Evolutionary conservation across 1,140 invertebrate species (phyloP), one percentile per base, ranked within the genome.

Genomic region (Rhizoglyphus robini): DNA sequence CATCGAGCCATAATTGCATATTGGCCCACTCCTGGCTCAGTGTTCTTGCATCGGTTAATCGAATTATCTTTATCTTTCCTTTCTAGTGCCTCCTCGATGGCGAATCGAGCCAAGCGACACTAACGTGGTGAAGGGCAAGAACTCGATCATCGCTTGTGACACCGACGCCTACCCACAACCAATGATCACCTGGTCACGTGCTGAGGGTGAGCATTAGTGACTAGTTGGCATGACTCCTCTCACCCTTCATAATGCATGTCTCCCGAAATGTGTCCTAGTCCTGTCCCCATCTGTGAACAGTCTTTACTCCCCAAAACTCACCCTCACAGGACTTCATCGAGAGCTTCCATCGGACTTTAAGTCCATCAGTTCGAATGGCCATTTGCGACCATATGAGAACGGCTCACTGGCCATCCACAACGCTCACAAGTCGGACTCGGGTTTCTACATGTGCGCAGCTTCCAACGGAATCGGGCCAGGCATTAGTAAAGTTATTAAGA

Each of bases 401-500:
- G 81, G 81, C 0, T 78, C 79, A 1, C 71, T 82, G 30, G 70
- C 74, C 25, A 78, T 83, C 32, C 71, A 72, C 15, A 69, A 74
- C 8, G 75, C 77, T 1, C 71, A 69, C 54, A 70, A 77, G 71
- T 68, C 49, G 58, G 78, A 83, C 71, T 75, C 79, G 65, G 81
- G 81, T 0, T 75, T 75, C 65, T 83, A 82, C 71, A 79, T 96
- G 25, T 97, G 94, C 75, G 90, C 96, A 79, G 90, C 92, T 47
- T 88, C 89, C 30, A 98, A 98, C 77, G 90, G 90, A 20, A 93
- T 96, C 73, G 92, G 92, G 61, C 88, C 89, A 68, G 91, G 90
- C 72, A 80, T 97, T 8, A 81, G 80, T 69, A 81, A 81, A 73
- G 75, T 81, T 20, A 74, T 82, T 18, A 73, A 73, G 51, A 72